These are phyloP conservation scores for Smutsia gigantea DNA, from an alignment of 2,797 vertebrate genomes.

Conservation along the genomic window DNA sequence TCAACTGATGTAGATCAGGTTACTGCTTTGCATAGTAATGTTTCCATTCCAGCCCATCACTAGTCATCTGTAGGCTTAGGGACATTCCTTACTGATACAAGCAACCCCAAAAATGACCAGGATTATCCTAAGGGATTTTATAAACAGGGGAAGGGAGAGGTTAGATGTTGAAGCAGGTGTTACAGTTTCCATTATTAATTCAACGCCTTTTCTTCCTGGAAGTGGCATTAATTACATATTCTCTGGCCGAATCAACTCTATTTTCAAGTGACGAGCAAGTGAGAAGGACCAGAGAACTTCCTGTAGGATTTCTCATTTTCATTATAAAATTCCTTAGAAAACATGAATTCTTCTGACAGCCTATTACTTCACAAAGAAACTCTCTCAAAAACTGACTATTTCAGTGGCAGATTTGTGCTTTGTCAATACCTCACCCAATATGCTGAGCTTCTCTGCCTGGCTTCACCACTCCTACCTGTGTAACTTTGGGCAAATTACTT, in stretches of 20 bases:
- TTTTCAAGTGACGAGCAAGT: neutral
- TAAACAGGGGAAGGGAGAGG: constrained; percentile 42
- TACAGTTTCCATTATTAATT: constrained; percentile 17
- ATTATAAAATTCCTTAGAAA: constrained; percentile 4
- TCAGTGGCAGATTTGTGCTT: neutral
- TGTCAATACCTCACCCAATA: neutral
- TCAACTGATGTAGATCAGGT: constrained; percentile 68
- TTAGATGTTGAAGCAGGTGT: constrained; percentile 24
- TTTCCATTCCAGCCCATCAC: constrained; percentile 64
- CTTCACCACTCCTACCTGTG: neutral
- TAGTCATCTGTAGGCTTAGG: constrained; percentile 59
- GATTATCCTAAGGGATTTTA: neutral
- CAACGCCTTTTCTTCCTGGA: constrained; percentile 33
- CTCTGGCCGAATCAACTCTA: neutral
- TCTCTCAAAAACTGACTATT: neutral
- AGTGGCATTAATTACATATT: constrained; percentile 62
- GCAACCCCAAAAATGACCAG: constrained; percentile 42
- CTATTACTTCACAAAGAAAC: neutral
- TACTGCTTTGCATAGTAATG: constrained; percentile 56
- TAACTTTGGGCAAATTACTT: neutral
- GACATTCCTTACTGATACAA: constrained; percentile 63
- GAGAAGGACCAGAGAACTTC: neutral
- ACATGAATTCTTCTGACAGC: neutral
- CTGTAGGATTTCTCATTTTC: neutral
- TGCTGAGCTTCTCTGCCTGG: neutral